Conservation (phyloP, 2,888 invertebrate species). For the Cheilosia urbana region DNA sequence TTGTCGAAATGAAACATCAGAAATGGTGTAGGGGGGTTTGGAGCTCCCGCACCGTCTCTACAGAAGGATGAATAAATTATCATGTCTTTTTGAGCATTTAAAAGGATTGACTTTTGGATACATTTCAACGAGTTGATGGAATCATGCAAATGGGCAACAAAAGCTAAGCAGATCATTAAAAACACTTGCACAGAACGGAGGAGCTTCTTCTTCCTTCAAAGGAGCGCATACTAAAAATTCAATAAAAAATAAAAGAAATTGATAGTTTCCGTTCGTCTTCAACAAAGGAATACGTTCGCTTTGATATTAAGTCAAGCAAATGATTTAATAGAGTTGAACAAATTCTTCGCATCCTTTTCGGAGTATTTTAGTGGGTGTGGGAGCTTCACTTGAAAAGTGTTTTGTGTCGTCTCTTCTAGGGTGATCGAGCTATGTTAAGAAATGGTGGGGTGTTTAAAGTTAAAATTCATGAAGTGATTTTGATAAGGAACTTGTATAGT, state of each 20-base stretch:
- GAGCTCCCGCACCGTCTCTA: constrained; percentile 18
- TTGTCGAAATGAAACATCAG: not conserved
- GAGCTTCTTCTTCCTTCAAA: not conserved
- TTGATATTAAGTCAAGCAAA: constrained; percentile 31
- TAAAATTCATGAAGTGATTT: too few relatives aligned
- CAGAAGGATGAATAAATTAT: constrained; percentile 65
- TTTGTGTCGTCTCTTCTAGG: not conserved
- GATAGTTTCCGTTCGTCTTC: constrained; percentile 5
- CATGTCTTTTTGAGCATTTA: constrained; percentile 53
- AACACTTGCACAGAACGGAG: not conserved
- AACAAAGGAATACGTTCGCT: constrained; percentile 42
- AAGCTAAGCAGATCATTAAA: constrained; percentile 59
- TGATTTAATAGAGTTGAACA: constrained; percentile 37
- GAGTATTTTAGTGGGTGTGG: not conserved
- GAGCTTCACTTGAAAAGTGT: not conserved
- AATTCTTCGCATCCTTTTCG: not conserved
- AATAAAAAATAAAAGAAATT: constrained; percentile 6
- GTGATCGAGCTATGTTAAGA: not conserved
- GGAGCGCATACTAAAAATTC: constrained; percentile 1
- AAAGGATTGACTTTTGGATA: constrained; percentile 60
- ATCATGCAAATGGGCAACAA: constrained; percentile 61
- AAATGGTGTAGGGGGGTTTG: not conserved
- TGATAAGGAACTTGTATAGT: too few relatives aligned
- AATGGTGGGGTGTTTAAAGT: not conserved
- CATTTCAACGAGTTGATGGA: constrained; percentile 23